Percentiles rank a stretch among this genome's conserved stretches.
phyloP scores from a whole-genome alignment of 2,888 invertebrate species.

The Allolobophora icterica region DNA sequence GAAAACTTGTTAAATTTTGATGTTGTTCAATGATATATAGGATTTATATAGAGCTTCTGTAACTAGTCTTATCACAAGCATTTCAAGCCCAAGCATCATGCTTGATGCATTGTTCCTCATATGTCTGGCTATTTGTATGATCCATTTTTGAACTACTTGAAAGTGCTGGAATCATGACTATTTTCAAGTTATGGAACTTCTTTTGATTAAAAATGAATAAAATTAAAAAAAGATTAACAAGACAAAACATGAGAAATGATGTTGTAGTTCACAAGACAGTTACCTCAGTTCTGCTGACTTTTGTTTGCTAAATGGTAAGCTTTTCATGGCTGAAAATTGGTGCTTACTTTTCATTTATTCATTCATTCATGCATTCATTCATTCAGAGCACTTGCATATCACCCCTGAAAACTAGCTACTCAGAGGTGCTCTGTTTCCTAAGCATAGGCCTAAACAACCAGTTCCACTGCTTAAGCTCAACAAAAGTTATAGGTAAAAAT shows the following conservation, averaged over 20 bases:
- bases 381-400: too few species aligned
- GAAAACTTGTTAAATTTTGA: neutral
- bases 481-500: too few species aligned
- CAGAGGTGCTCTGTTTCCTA: neutral
- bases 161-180: neutral
- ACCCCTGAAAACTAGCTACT: too few species aligned
- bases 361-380: too few species aligned
- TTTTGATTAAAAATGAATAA: neutral
- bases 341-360: neutral
- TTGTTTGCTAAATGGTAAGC: neutral
- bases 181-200: neutral
- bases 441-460: neutral
- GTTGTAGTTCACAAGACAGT: neutral
- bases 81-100: neutral
- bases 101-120: too few species aligned
- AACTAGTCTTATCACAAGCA: neutral
- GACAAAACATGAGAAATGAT: neutral
- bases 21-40: neutral
- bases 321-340: neutral
- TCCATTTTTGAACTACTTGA: neutral
- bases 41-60: neutral
- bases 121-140: neutral
- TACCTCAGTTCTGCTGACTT: neutral
- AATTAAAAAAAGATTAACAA: too few species aligned
- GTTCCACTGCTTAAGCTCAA: too few species aligned